Evolutionary conservation across 2,888 invertebrate species (phyloP), one percentile per base, ranked within the genome.

Genomic region (Pyrrhosoma nymphula): DNA sequence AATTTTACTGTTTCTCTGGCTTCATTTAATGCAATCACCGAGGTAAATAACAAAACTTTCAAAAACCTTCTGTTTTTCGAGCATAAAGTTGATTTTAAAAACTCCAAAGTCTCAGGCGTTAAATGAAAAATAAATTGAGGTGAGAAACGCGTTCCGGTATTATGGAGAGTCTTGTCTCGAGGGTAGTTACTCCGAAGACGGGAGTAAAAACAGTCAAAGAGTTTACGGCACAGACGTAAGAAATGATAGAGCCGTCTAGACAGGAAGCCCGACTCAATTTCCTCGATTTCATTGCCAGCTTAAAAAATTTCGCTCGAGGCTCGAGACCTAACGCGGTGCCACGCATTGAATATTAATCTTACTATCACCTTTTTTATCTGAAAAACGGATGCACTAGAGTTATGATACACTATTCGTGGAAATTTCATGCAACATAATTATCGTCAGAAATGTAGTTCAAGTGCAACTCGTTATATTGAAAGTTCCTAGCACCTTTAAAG

Each of bases 221-320:
- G 35, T 35, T 82, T 35, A 82, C 16, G 35, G 30, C 82, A 30
- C 10, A 35, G 35, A 8, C 82, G 82, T 82, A 82, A 82, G 82
- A 82, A 82, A 82, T 82, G 82, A 82, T 82, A 82, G 35, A 82
- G 82, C n/a, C 82, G 82, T 82, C 82, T 82, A 82, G 82, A 82
- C 82, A 82, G 82, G 82, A 82, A 82, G 82, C 35, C 35, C 14
- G 82, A 82, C 82, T 82, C 82, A 35, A 82, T 82, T 82, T 82
- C 82, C 82, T 82, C 26, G 82, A 82, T 82, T 35, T 35, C 82
- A 82, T 82, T 82, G 82, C 82, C 82, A 82, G 35, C 82, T 82
- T 35, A 82, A 18, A 10, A 35, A 12, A 82, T 82, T 82, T n/a
- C n/a, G 10, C n/a, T 69, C 10, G n/a, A 82, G 12, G 8, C n/a